Conservation (phyloP, 2,113 vertebrate species). For the Tinamus guttatus region DNA sequence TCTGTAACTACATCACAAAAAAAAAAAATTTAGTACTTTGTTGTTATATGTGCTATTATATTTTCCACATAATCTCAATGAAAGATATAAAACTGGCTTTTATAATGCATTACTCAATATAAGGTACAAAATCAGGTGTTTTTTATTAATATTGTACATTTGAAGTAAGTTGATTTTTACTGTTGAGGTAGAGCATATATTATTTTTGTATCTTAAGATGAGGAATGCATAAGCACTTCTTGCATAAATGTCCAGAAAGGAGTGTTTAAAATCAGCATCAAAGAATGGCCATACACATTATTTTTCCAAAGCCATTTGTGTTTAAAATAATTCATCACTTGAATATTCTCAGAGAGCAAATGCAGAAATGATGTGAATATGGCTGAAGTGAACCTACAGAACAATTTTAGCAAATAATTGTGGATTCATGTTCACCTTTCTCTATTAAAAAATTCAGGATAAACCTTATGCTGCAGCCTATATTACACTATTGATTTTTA, state of each 20-base stretch:
- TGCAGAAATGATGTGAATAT: neutral
- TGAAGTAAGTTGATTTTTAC: rapidly evolving
- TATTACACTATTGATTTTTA: neutral
- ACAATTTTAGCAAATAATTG: neutral
- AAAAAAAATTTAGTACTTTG: neutral
- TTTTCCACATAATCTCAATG: neutral
- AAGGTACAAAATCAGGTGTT: neutral
- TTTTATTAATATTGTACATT: neutral
- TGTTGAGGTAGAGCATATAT: neutral
- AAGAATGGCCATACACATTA: neutral
- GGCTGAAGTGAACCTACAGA: neutral
- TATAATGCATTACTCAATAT: neutral
- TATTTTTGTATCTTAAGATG: neutral
- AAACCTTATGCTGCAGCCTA: neutral
- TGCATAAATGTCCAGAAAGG: neutral
- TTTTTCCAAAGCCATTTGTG: neutral
- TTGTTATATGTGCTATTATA: neutral
- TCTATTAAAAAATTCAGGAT: neutral
- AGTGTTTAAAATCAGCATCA: neutral
- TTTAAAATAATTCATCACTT: neutral
- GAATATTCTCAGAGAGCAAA: neutral
- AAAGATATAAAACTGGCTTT: neutral
- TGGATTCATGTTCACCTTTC: neutral
- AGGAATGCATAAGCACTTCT: neutral
- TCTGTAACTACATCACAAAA: neutral